These are phyloP conservation scores for Rhorus exstirpatorius DNA, from an alignment of 2,888 invertebrate species.

Conservation along the genomic window DNA sequence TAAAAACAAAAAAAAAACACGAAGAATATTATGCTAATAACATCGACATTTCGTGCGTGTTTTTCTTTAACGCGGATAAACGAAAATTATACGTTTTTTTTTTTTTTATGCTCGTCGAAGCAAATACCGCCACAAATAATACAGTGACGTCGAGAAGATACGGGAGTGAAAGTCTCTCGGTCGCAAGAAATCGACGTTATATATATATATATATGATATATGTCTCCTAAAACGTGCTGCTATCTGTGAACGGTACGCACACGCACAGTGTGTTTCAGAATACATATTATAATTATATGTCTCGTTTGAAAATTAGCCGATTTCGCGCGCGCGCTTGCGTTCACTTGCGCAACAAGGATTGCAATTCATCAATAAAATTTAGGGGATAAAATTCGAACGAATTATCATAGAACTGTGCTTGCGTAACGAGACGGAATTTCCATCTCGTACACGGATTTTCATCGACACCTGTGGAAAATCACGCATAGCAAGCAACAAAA, in stretches of 20 bases:
- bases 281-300: no score
- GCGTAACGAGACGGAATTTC: no score
- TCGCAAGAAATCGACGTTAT: constrained; percentile 48
- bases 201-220: constrained; percentile 12
- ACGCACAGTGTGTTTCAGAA: constrained; percentile 3
- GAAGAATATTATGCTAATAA: constrained; percentile 9
- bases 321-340: constrained; percentile 25
- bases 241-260: constrained; percentile 63
- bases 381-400: no score
- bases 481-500: not conserved
- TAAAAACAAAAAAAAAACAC: not conserved
- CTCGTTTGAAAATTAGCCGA: not conserved
- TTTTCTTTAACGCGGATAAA: constrained; percentile 7
- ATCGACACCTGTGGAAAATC: no score
- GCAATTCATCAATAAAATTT: not conserved
- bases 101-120: constrained; percentile 29
- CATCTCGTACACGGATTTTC: no score
- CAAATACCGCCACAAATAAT: constrained; percentile 73
- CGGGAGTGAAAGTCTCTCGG: constrained; percentile 63
- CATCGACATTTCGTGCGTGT: constrained; percentile 38
- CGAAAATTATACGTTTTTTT: constrained; percentile 58
- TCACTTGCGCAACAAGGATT: no score
- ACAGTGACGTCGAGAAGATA: constrained; percentile 59
- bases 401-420: no score
- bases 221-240: constrained; percentile 48